Base-by-base conservation (phyloP, 2,888 invertebrate genomes). In the Cordylochernes scorpioides region DNA sequence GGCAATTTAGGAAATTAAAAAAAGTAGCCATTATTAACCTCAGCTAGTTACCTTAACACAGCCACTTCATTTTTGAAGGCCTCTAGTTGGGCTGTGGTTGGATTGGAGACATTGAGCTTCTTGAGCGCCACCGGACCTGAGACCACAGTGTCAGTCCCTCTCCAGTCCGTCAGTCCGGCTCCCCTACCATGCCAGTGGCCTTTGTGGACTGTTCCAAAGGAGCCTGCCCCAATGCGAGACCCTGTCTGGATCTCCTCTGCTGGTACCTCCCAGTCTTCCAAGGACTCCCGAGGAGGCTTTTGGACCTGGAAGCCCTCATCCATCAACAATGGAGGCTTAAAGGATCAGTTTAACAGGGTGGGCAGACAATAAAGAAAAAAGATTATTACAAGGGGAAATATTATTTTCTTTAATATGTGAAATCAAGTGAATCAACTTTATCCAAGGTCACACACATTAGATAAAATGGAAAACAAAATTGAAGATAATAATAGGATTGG, bases 41-140 rank as follows among this genome's bases (percentile, higher is more conserved):
- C 3, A 37, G 24, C n/a, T 27, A 16, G 75, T 55, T 75, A 88
- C 45, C 86, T 68, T 26, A 94, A 58, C 30, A 91, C 59, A 8
- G 57, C 84, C 3, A 84, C 94, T 64, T 97, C 97, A 54, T 99
- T 97, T 55, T 94, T 97, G 57, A 99, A 99, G 2, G 94, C 94
- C 55, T 88, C 82, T 47, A 94, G 59, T 54, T 99, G 94, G 30
- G 78, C 77, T 2, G 75, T 69, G 13, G 84, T 91, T 1, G 97
- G 97, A 35, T 88, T 86, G 53, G 80, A 82, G 1, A 97, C 94
- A 51, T 97, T 97, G 36, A 99, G 64, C 18, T 82, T 84, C 55
- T 97, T 97, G 2, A 97, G 78, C 1, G 97, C 97, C 3, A 97
- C 91, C 1, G 82, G 75, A 1, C 86, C 43, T 49, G 28, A 13